Evolutionary conservation across 2,797 vertebrate genomes (phyloP).

Genomic region (Anguilla megastoma): DNA sequence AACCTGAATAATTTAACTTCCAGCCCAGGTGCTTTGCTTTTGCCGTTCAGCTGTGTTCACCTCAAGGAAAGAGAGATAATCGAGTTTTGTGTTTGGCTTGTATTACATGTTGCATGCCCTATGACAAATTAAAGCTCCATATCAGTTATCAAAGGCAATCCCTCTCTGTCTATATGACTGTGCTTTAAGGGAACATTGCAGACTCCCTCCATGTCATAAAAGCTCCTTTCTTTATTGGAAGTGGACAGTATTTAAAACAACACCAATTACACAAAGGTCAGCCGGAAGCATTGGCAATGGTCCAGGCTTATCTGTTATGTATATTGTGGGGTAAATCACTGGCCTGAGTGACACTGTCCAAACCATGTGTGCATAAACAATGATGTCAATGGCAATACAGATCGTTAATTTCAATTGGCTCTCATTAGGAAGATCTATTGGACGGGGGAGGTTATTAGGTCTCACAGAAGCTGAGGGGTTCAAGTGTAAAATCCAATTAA

Average conservation of each 20-base stretch:
- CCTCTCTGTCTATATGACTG: constrained; percentile 27
- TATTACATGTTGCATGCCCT: constrained; percentile 34
- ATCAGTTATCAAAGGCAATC: constrained; percentile 26
- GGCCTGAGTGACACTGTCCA: constrained; percentile 5
- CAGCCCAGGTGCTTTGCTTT: background rate
- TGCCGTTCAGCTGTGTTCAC: background rate
- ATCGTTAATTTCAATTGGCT: constrained; percentile 23
- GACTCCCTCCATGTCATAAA: background rate
- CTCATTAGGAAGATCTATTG: constrained; percentile 20
- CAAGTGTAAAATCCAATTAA: constrained; percentile 23
- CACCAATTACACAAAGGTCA: constrained; percentile 17
- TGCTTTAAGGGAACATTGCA: constrained; percentile 24
- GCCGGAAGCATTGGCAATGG: background rate
- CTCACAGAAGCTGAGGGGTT: constrained; percentile 15
- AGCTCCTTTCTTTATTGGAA: background rate
- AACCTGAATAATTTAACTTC: background rate
- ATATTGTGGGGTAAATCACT: background rate
- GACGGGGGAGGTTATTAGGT: background rate
- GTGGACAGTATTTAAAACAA: background rate
- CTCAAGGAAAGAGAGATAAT: background rate
- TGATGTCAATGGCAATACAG: constrained; percentile 17
- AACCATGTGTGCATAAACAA: constrained; percentile 20
- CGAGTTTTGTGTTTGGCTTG: constrained; percentile 23
- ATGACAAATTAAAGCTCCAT: constrained; percentile 30
- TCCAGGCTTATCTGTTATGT: background rate